Evolutionary conservation across 1,140 invertebrate species (phyloP), one percentile per base, ranked within the genome.

Genomic region (Drosophila pectinifera): DNA sequence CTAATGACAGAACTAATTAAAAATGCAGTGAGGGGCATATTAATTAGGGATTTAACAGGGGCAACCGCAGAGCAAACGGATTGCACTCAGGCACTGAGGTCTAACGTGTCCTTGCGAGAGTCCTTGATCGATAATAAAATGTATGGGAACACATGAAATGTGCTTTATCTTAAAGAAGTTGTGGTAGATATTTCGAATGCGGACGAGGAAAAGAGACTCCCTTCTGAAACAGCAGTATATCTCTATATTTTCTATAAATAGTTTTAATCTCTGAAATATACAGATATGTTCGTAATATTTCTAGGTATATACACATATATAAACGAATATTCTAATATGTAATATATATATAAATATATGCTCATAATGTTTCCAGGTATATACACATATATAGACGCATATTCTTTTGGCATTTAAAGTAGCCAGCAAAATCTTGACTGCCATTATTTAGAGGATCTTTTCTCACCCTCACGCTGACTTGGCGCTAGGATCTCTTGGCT

Each of bases 401-500:
- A 63, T 46, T 38, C n/a, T n/a, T n/a, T n/a, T 26, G 5, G 11
- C 5, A 64, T 59, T 20, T n/a, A 38, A 39, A 26, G 42, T 38
- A 22, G 24, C 31, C 34, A 34, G 20, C 20, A 14, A 2, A 63
- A 51, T 64, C 42, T 49, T 49, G 34, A 64, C 24, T 38, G 26
- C 11, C 14, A 20, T 48, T 51, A 31, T 63, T 67, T 49, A 39
- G 14, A 42, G 13, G 10, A 34, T 48, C 22, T 69, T 62, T 70
- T 48, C 49, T 38, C 68, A 70, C 68, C 65, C 64, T 70, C 68
- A 70, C 42, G 26, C 64, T 70, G 65, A 41, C 65, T 70, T 70
- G 68, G 55, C 69, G 78, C 70, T 73, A 62, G n/a, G 39, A 42
- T 20, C 46, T 55, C 51, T 39, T 24, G 36, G 79, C 72, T 67